Base-by-base conservation (phyloP, 2,113 vertebrate species). In the Myotis davidii region DNA sequence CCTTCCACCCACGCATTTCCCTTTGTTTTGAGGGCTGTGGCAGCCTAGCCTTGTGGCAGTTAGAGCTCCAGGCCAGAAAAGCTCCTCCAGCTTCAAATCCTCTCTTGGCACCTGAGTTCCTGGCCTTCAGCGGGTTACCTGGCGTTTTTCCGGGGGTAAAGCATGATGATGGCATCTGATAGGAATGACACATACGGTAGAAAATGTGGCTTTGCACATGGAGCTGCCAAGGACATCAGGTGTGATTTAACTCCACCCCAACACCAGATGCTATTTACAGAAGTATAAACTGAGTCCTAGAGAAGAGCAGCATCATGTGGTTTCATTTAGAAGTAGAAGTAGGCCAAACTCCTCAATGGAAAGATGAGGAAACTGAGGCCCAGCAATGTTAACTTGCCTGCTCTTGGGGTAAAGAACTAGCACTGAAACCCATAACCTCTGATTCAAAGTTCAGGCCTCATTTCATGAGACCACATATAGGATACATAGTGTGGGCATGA, bases 21-120 rank as follows among this genome's bases (percentile, higher is more conserved):
- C 87, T 94, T 77, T 88, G 81, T 87, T 87, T 92, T 87, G 76
- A 91, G 70, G 61, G 39, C 48, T 77, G 34, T 13, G 6, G 56
- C 67, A 92, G 32, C 56, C 79, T 56, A 29, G 11, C 56, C 34
- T 52, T 10, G 32, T 59, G 77, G 76, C 59, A 69, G 65, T 76
- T 72, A 84, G 21, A 90, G 59, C 25, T 76, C 48, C 18, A 42
- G 34, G 6, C 6, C 16, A 83, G 84, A 95, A 67, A 90, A n/a
- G 20, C 25, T 89, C 5, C 37, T 87, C 25, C 48, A 52, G 89
- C 20, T 91, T 56, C 42, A 65, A 67, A 59, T 34, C n/a, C 9
- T 87, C 39, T 84, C 50, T 65, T 11, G 52, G 39, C 52, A 64
- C 8, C 54, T 9, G 21, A 73, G 25, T 34, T 61, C 92, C 39